These are phyloP conservation scores for Parazoanthus atlanticus DNA, from an alignment of 92 coral and sea anemone genomes.

Conservation along the genomic window DNA sequence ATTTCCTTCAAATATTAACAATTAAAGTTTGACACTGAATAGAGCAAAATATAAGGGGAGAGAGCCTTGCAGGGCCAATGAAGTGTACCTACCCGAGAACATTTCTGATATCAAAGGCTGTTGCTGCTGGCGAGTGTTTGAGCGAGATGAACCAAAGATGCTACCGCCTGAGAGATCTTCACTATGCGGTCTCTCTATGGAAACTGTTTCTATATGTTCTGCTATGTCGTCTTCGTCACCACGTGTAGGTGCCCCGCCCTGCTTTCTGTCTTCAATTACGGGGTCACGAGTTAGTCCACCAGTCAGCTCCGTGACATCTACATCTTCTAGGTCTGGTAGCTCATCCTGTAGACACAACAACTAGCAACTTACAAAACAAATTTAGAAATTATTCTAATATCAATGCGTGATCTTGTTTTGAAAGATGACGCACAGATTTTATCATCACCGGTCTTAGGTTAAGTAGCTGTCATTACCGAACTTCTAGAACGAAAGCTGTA, in stretches of 20 bases:
- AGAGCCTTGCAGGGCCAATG: not conserved
- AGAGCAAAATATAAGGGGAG: not conserved
- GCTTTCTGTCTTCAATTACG: not conserved
- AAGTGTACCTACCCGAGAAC: conserved; percentile 14
- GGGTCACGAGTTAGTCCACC: conserved; percentile 49
- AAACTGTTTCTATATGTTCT: conserved; percentile 8
- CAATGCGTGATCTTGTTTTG: no score
- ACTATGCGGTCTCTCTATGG: not conserved
- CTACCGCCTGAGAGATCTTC: not conserved
- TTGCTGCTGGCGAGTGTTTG: not conserved
- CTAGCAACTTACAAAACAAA: not conserved
- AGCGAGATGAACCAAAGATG: conserved; percentile 30
- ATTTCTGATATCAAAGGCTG: conserved; percentile 40
- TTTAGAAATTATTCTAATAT: no score
- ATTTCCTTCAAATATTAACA: not conserved
- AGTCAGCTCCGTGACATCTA: conserved; percentile 76
- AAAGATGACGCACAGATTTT: no score
- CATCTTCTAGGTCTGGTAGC: conserved; percentile 91
- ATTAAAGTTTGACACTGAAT: not conserved
- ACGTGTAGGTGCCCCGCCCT: not conserved
- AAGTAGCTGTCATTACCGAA: no score
- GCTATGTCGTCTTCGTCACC: not conserved
- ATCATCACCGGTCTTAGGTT: no score
- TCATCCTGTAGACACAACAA: conserved; percentile 41
- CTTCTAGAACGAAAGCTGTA: no score